Evolutionary conservation across 1,140 invertebrate genomes (phyloP).

Genomic region (Drosophila willistoni): DNA sequence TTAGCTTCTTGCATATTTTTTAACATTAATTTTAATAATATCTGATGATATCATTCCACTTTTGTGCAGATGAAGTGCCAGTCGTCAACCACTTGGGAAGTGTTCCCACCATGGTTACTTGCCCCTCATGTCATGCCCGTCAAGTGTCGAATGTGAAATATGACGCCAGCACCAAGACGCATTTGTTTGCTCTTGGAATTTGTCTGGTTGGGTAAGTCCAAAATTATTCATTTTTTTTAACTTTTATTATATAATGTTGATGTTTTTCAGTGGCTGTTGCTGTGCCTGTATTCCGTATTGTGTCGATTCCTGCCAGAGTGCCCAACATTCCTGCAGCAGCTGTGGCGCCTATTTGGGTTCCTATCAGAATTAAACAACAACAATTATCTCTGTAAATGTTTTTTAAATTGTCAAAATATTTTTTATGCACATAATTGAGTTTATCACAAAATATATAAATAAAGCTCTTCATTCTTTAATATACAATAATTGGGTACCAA

Average conservation of each 20-base stretch:
- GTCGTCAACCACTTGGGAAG: constrained; percentile 35
- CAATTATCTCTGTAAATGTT: neutral
- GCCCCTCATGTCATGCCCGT: constrained; percentile 53
- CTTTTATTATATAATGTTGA: no score
- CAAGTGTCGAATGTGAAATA: constrained; percentile 30
- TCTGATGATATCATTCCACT: neutral
- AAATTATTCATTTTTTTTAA: no score
- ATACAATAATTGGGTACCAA: no score
- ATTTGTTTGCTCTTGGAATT: constrained; percentile 85
- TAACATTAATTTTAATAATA: no score
- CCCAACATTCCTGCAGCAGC: constrained; percentile 87
- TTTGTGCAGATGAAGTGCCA: constrained; percentile 9
- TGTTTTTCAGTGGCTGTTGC: constrained; percentile 54
- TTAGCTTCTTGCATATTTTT: no score
- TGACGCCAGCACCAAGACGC: constrained; percentile 85
- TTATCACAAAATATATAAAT: no score
- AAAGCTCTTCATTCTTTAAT: no score
- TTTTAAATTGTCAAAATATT: neutral
- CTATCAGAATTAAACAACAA: constrained; percentile 71
- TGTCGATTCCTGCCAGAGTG: constrained; percentile 85
- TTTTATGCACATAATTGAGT: no score
- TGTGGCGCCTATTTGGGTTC: constrained; percentile 86
- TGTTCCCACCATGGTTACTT: constrained; percentile 42
- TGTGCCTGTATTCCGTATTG: constrained; percentile 87
- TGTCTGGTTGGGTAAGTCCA: constrained; percentile 85